A percentile compares a stretch with the other conserved stretches of the same genome.
Conservation (phyloP, 1,140 invertebrate genomes). For the Plectrocnemia conspersa region DNA sequence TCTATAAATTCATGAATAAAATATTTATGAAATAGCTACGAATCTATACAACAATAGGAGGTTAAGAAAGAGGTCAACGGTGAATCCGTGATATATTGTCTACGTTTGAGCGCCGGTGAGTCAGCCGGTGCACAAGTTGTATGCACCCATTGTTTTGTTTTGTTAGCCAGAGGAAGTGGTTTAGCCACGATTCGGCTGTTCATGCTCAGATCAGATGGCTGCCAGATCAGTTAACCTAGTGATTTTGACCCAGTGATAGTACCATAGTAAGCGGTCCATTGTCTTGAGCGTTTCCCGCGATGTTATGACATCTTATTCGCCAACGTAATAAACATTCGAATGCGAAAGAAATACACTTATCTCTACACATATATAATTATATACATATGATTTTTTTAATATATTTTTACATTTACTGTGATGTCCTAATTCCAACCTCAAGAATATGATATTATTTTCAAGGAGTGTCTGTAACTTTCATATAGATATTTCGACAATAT, state of each 20-base stretch:
- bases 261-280: not conserved
- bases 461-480: too few relatives aligned
- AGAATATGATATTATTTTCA: too few relatives aligned
- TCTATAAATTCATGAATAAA: not conserved
- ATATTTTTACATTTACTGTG: too few relatives aligned
- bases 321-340: too few relatives aligned
- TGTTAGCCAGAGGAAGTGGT: constrained; percentile 1
- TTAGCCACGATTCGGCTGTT: constrained; percentile 10
- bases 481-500: too few relatives aligned
- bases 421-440: too few relatives aligned
- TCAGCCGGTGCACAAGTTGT: not conserved
- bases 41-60: not conserved
- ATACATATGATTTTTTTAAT: not conserved
- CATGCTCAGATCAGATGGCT: not conserved
- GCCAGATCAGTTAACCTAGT: constrained; percentile 13
- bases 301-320: not conserved
- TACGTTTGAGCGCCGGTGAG: too few relatives aligned
- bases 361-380: not conserved
- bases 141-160: not conserved
- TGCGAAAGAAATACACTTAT: not conserved
- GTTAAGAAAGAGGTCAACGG: not conserved
- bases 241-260: constrained; percentile 25
- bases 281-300: not conserved
- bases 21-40: not conserved
- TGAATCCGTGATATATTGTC: not conserved